Evolutionary conservation across 1,140 invertebrate genomes (phyloP).

Genomic region (Drosophila pruinosa): DNA sequence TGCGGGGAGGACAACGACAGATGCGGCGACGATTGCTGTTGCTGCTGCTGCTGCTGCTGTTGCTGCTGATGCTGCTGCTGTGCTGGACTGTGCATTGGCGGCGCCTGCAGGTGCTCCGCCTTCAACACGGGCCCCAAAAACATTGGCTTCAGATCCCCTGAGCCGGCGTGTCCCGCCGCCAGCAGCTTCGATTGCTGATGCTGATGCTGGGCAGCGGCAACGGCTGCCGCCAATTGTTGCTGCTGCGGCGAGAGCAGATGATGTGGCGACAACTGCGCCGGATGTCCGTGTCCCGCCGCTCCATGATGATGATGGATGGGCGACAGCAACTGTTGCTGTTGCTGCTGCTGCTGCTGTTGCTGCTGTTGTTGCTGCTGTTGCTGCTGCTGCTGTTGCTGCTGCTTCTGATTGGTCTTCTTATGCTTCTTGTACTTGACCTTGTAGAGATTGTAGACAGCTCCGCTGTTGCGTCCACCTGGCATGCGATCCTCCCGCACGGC

Average conservation of each 20-base stretch:
- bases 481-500: constrained; percentile 99
- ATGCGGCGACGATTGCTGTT: constrained; percentile 67
- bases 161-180: constrained; percentile 34
- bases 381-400: constrained; percentile 84
- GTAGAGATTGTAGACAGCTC: constrained; percentile 99
- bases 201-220: constrained; percentile 67
- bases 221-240: constrained; percentile 70
- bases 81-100: constrained; percentile 68
- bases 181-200: constrained; percentile 78
- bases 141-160: constrained; percentile 74
- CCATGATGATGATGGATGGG: constrained; percentile 74
- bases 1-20: constrained; percentile 55
- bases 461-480: constrained; percentile 98
- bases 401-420: constrained; percentile 89
- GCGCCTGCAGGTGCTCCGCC: constrained; percentile 64
- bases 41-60: constrained; percentile 53
- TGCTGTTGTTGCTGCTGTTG: constrained; percentile 81
- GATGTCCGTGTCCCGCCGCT: constrained; percentile 64
- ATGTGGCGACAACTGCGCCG: constrained; percentile 82
- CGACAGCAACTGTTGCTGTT: constrained; percentile 83
- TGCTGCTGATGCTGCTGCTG: constrained; percentile 60
- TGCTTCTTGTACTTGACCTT: constrained; percentile 99
- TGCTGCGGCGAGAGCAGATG: constrained; percentile 76
- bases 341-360: constrained; percentile 82
- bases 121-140: constrained; percentile 72